Conservation (phyloP, 2,797 vertebrate species). For the Cynopterus sphinx region DNA sequence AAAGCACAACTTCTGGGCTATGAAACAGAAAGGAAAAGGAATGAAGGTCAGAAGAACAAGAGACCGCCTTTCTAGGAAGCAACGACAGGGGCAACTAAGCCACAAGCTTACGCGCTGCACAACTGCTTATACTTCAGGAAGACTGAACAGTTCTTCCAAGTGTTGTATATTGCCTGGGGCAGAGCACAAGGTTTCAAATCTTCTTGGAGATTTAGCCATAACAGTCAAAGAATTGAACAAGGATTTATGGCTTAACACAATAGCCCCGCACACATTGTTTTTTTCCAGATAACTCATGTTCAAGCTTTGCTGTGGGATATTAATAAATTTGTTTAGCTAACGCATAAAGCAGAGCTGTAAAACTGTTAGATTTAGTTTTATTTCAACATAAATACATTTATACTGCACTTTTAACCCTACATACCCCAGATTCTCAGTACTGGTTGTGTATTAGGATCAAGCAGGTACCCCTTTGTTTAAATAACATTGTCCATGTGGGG, state of each 20-base stretch:
- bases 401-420: background rate
- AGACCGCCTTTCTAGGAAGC: background rate
- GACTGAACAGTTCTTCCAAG: background rate
- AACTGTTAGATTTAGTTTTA: background rate
- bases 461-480: background rate
- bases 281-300: background rate
- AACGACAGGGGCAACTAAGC: rapidly evolving
- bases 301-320: background rate
- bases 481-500: background rate
- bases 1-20: background rate
- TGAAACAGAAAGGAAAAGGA: background rate
- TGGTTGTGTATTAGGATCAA: background rate
- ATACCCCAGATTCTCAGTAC: background rate
- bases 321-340: background rate
- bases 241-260: background rate
- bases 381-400: background rate
- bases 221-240: background rate
- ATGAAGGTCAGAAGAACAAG: background rate
- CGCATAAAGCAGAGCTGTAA: background rate
- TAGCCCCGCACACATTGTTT: background rate
- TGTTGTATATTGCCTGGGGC: background rate
- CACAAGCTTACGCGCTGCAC: background rate
- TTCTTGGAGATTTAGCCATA: background rate
- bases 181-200: background rate
- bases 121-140: too few species aligned